Evolutionary conservation across 2,113 vertebrate species (phyloP), one percentile per base, ranked within the genome.

Genomic region (Colistium nudipinnis): DNA sequence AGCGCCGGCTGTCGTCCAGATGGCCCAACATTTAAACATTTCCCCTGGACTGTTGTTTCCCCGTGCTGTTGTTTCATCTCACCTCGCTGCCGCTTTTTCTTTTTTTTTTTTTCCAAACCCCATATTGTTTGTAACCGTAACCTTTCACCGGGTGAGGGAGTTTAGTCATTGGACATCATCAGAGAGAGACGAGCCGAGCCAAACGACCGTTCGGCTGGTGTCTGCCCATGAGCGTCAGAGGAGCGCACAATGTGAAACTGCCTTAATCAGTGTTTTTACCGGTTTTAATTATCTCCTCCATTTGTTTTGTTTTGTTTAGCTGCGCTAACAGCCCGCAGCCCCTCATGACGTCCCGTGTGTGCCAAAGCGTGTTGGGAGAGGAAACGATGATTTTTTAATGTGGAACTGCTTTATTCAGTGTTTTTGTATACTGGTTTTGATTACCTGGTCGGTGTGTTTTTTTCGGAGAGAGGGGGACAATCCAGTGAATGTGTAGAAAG

Each of bases 221-320:
- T 52, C 28, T 30, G 27, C 27, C 27, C 27, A 17, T n/a, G 8
- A 51, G 25, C 16, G 12, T 25, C 6, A 17, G 47, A 16, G 12
- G 16, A 27, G 11, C 17, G 11, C 27, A 10, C 6, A 52, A 30
- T 6, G 27, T 19, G 27, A n/a, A 30, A n/a, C 27, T 0, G 7
- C 49, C 11, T 33, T 31, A 53, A n/a, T 31, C 17, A 52, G 48
- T 47, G 25, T 52, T 43, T 45, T 11, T 45, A 22, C 43, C n/a
- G 17, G 17, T 43, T 53, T 31, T 31, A 19, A 19, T 53, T n/a
- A n/a, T n/a, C n/a, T 11, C 9, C 27, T 10, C 17, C 14, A 10
- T 13, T 53, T 53, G 49, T 53, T 53, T 53, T 31, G 49, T 30
- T n/a, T 30, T n/a, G n/a, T n/a, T n/a, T 30, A 30, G 14, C 48